Base-by-base conservation (phyloP, 1,140 invertebrate genomes). In the Drosophila santomea region DNA sequence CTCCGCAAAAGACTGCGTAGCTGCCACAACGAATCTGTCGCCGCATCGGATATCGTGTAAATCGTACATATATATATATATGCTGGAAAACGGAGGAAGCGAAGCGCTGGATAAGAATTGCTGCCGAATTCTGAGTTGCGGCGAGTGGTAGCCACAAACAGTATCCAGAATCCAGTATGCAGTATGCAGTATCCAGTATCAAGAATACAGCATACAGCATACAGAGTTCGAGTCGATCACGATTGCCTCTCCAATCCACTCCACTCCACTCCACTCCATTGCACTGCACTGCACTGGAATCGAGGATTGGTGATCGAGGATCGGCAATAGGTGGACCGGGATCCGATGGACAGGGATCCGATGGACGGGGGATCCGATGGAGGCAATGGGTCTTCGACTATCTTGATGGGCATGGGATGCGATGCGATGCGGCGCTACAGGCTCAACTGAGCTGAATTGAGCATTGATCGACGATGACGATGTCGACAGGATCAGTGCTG, bases 1-100 rank as follows among this genome's bases (percentile, higher is more conserved):
- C 44, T 66, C 57, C 20, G 12, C 12, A 10, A 4, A 7, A 43
- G 45, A 28, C 57, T 83, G 81, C 80, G 84, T 88, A 78, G 74
- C 72, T 56, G 45, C 51, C 84, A 88, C 78, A 84, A 90, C 78
- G 84, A 90, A 90, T 82, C 85, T 90, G 85, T 90, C 86, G 85
- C 86, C 73, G 81, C 67, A 77, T 83, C 59, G 72, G 43, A 55
- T 58, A 66, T 60, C 63, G 55, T 73, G 76, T 69, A 55, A 52
- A 69, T 78, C 74, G 71, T 39, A n/a, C n/a, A 17, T 17, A 17
- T 17, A 15, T 60, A 43, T 14, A 32, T 58, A 63, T 56, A 57
- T 58, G 62, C 25, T 52, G 50, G 50, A 52, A 51, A 50, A 50
- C 32, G 48, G n/a, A 32, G 55, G 8, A 32, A 44, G 20, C 23